A percentile compares a stretch with the other conserved stretches of the same genome.
Conservation (phyloP, 2,797 vertebrate species). For the Oophaga sylvatica region DNA sequence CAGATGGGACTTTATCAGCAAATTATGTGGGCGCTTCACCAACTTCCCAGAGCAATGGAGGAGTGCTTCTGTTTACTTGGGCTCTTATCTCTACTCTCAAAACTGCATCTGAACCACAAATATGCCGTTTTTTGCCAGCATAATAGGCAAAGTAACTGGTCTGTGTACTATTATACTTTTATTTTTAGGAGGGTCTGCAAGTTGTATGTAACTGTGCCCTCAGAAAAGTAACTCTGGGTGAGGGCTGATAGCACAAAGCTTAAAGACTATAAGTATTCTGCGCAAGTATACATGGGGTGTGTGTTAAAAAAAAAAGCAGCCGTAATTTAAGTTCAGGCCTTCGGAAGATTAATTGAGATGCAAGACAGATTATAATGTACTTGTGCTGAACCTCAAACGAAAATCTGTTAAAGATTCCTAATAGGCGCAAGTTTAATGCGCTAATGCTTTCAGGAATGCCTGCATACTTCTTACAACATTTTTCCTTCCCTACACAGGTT, state of each 20-base stretch:
- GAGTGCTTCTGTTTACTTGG: slow-evolving; percentile 73
- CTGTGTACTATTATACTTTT: slow-evolving; percentile 25
- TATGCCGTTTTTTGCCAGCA: slow-evolving; percentile 62
- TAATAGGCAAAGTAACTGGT: neutral
- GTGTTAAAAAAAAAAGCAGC: neutral
- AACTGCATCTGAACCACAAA: slow-evolving; percentile 71
- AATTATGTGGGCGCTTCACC: slow-evolving; percentile 76
- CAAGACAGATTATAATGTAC: slow-evolving; percentile 31
- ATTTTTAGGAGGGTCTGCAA: slow-evolving; percentile 33
- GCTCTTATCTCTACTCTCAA: slow-evolving; percentile 76
- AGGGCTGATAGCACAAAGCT: neutral
- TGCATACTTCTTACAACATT: slow-evolving; percentile 13
- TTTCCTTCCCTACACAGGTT: slow-evolving; percentile 4
- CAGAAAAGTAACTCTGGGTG: neutral
- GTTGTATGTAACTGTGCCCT: neutral
- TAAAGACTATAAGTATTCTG: neutral
- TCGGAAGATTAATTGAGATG: slow-evolving; percentile 13
- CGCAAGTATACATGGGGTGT: neutral
- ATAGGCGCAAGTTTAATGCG: slow-evolving; percentile 14
- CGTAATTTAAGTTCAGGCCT: slow-evolving; percentile 6
- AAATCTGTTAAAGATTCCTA: slow-evolving; percentile 18
- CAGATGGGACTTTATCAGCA: slow-evolving; percentile 83
- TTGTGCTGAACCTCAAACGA: slow-evolving; percentile 27
- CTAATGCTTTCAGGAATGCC: slow-evolving; percentile 40
- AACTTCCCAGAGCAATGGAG: slow-evolving; percentile 74